Evolutionary conservation across 2,113 vertebrate genomes (phyloP), one percentile per base, ranked within the genome.

Genomic region (Coptodon rendalli): DNA sequence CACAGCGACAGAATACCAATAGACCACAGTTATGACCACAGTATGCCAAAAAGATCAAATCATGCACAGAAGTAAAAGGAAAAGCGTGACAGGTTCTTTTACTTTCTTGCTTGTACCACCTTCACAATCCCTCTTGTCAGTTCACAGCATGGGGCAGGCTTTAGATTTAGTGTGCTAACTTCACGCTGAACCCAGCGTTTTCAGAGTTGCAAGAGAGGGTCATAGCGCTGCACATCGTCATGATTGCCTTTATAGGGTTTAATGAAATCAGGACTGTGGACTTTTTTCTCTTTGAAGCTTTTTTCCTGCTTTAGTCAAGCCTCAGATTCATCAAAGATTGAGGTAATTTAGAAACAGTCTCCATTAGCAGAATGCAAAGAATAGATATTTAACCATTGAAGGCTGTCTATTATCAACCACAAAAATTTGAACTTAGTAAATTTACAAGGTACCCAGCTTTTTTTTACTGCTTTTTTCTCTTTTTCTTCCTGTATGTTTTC

Each of bases 161-260:
- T 78, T 78, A 19, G 73, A 50, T 78, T 50, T 31, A 31, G 73
- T 50, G 45, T 19, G 9, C 45, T 52, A 78, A 78, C 73, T 78
- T 50, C 43, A 31, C 31, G 45, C 27, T 78, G 45, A 13, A 50
- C 3, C 45, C 0, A 0, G 6, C 9, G 0, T 50, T 52, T 48
- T 78, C 27, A 50, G 45, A 50, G 45, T n/a, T 78, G 27, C 27
- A 78, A 31, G 24, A 31, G 1, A 31, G 27, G 16, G 16, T 78
- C 73, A 78, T 31, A 78, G 43, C 0, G 1, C 43, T 78, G 71
- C 45, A 50, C 71, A 8, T 50, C 10, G 6, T 50, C 3, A 78
- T 29, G 45, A 78, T 3, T 50, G 73, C 27, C 27, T 31, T 52
- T 13, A n/a, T 31, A 0, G 45, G 45, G 43, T 31, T 78, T 78